These are phyloP conservation scores for Varanus komodoensis DNA, from an alignment of 2,113 vertebrate genomes.

Conservation along the genomic window DNA sequence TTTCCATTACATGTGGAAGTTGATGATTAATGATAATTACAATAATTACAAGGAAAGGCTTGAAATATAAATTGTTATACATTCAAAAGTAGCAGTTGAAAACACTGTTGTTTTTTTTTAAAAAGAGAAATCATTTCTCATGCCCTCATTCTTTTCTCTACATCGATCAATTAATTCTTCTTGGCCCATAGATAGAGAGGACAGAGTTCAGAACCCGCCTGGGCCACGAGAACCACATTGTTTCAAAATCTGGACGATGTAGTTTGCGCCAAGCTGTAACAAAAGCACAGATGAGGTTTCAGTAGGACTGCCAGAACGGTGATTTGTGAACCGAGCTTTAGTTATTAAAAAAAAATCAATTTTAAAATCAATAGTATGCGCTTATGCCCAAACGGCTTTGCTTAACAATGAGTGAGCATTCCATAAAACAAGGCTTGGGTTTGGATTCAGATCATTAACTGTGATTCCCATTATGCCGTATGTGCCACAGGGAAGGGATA, in stretches of 20 bases:
- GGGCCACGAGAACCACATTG: not conserved
- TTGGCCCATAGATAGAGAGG: slow-evolving; percentile 19
- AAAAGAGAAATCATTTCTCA: slow-evolving; percentile 59
- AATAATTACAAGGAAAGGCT: slow-evolving; percentile 72
- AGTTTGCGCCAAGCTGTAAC: slow-evolving; percentile 23
- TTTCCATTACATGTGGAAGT: slow-evolving; percentile 75
- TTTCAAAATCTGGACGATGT: slow-evolving; percentile 3
- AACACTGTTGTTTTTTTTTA: slow-evolving; percentile 62
- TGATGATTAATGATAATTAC: slow-evolving; percentile 78
- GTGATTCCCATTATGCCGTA: slow-evolving; percentile 71
- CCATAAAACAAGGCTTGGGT: slow-evolving; percentile 72
- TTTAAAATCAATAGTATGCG: slow-evolving; percentile 77
- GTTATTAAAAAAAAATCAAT: slow-evolving; percentile 68
- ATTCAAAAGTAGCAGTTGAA: slow-evolving; percentile 71
- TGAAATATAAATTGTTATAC: slow-evolving; percentile 73
- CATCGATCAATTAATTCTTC: slow-evolving; percentile 46
- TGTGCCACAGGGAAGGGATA: slow-evolving; percentile 67
- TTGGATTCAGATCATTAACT: slow-evolving; percentile 79
- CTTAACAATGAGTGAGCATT: slow-evolving; percentile 78
- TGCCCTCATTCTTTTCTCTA: slow-evolving; percentile 45
- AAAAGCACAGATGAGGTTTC: slow-evolving; percentile 45
- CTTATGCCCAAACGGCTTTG: slow-evolving; percentile 74
- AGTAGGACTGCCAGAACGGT: slow-evolving; percentile 62
- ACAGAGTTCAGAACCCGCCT: not conserved
- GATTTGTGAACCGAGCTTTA: slow-evolving; percentile 70